Evolutionary conservation across 2,888 invertebrate genomes (phyloP), one percentile per base, ranked within the genome.

Genomic region (Ischnus inquisitorius): DNA sequence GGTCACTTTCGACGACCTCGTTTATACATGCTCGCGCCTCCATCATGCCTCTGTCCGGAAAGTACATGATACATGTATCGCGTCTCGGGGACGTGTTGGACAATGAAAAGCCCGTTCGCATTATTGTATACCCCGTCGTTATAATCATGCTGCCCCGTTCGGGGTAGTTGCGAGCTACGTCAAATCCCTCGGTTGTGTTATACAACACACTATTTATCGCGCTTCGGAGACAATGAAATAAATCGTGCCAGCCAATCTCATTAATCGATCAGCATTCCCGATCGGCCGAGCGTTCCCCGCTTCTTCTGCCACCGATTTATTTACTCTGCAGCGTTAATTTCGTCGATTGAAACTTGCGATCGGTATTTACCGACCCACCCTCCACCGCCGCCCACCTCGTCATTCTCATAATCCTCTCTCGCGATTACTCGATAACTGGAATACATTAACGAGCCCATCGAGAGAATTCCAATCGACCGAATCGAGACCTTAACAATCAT

Each of bases 301-400:
- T 25, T 41, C 19, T 62, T 8, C 43, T 19, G 0, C 28, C 67
- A 41, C 60, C 60, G 19, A 67, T 75, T 71, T 86, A 84, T 82
- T 80, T 82, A 82, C 77, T 46, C 60, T 68, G 72, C 6, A 8
- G 64, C 22, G 79, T 81, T 82, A 82, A 84, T 85, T 84, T 67
- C 71, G 65, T 39, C 39, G 43, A 82, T 78, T 82, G 75, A 67
- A 85, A 68, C 82, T 79, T 39, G 54, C 67, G 10, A 39, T 19
- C 19, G 25, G 16, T 75, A 83, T 75, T 65, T 71, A 65, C 65
- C 48, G 25, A 79, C 60, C 54, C 46, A n/a, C 14, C 19, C 6
- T 34, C 34, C 64, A n/a, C n/a, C n/a, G n/a, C n/a, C n/a, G n/a
- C n/a, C n/a, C n/a, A n/a, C 22, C 39, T 57, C 6, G 12, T 34